These are phyloP conservation scores for Sebastes minor DNA, from an alignment of 2,797 vertebrate species.

Conservation along the genomic window DNA sequence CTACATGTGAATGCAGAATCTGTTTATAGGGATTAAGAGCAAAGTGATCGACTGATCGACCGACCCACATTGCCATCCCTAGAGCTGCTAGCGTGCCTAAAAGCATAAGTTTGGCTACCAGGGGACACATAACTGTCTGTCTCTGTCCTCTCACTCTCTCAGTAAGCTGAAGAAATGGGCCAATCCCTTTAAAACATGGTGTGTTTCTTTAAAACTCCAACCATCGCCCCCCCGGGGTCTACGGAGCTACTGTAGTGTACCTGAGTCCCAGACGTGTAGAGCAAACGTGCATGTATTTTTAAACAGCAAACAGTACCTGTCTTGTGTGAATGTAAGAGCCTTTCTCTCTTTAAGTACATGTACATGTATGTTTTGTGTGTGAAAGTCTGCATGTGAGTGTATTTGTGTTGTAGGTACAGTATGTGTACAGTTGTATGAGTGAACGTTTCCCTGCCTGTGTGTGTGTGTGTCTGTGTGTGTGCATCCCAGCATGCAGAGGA, in stretches of 20 bases:
- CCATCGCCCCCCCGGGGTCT: not conserved
- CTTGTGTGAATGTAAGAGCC: not conserved
- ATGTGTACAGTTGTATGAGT: not conserved
- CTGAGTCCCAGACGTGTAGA: not conserved
- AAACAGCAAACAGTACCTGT: not conserved
- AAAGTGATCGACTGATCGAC: not conserved
- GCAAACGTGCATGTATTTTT: conserved; percentile 5
- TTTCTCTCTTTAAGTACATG: not conserved
- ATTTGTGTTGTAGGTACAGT: not conserved
- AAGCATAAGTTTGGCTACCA: not conserved
- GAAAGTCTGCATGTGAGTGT: not conserved
- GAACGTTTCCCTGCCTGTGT: not conserved
- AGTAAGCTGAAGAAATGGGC: not conserved
- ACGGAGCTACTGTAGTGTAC: not conserved
- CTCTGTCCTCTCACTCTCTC: not conserved
- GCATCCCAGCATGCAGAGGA: conserved; percentile 14
- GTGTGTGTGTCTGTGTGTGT: not conserved
- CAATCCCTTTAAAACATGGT: not conserved
- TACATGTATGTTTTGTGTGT: not conserved
- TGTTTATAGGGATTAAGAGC: not conserved
- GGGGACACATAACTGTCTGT: not conserved
- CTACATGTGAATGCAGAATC: no score
- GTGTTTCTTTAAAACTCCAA: conserved; percentile 2
- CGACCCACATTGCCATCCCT: not conserved
- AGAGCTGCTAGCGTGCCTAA: not conserved